Evolutionary conservation across 1,140 invertebrate genomes (phyloP).

Genomic region (Polyergus mexicanus): DNA sequence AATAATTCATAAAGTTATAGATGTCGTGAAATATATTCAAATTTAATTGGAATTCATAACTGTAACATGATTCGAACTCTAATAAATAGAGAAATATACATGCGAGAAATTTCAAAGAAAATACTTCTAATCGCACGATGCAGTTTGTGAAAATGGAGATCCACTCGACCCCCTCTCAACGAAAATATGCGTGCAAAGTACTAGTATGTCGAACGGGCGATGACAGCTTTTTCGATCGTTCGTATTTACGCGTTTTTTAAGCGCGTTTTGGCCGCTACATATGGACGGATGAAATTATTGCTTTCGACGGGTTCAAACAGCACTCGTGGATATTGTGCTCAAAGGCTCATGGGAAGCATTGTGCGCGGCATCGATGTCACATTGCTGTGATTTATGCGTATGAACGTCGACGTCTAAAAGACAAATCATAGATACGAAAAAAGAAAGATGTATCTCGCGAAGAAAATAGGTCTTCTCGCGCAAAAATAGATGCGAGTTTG

Average conservation of each 20-base stretch:
- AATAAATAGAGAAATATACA: background rate
- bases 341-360: conserved; percentile 33
- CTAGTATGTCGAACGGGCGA: background rate
- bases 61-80: background rate
- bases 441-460: background rate
- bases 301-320: conserved; percentile 50
- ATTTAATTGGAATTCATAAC: background rate
- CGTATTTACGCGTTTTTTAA: conserved; percentile 58
- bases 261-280: conserved; percentile 18
- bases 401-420: conserved; percentile 28
- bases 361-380: conserved; percentile 7
- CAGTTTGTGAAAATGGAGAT: conserved; percentile 42
- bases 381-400: conserved; percentile 42
- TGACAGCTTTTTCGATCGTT: conserved; percentile 58
- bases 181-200: background rate
- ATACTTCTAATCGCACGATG: conserved; percentile 31
- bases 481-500: conserved; percentile 10
- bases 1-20: background rate
- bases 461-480: background rate
- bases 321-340: conserved; percentile 30
- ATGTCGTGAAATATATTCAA: background rate
- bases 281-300: conserved; percentile 66
- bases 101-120: background rate
- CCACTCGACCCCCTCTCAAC: background rate
- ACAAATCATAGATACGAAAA: conserved; percentile 16